Conservation (phyloP, 2,113 vertebrate genomes). For the Andinoacara biseriatus region DNA sequence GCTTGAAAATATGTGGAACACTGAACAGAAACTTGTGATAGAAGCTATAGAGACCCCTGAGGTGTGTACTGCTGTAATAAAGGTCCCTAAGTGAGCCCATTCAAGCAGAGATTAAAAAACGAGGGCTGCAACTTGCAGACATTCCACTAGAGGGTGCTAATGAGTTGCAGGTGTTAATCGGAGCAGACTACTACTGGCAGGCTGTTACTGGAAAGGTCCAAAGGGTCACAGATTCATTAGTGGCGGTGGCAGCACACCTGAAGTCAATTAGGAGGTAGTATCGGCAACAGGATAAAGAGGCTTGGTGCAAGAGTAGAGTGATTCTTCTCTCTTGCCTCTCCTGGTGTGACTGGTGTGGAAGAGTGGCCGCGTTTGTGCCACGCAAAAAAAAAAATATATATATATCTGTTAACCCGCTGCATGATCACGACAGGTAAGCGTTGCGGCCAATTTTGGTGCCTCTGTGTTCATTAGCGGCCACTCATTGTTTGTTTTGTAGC, state of each 20-base stretch:
- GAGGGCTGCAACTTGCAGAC: not conserved
- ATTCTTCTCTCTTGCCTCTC: too few relatives aligned
- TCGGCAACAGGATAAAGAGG: too few relatives aligned
- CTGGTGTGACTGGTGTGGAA: too few relatives aligned
- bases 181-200: not conserved
- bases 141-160: not conserved
- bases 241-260: not conserved
- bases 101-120: not conserved
- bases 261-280: too few relatives aligned
- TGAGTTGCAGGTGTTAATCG: not conserved
- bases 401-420: too few relatives aligned
- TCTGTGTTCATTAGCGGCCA: too few relatives aligned
- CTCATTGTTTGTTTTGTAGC: too few relatives aligned
- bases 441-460: too few relatives aligned
- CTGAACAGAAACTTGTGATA: not conserved
- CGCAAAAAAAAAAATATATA: too few relatives aligned
- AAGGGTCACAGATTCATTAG: not conserved
- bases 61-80: not conserved
- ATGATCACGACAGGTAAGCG: too few relatives aligned
- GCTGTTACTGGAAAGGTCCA: not conserved
- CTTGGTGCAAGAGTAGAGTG: accelerated
- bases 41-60: not conserved
- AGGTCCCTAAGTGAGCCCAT: not conserved
- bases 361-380: too few relatives aligned
- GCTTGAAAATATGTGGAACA: not conserved